These are phyloP conservation scores for Heliocidaris tuberculata DNA, from an alignment of 35 echinoderm and acorn worm species.

Conservation along the genomic window DNA sequence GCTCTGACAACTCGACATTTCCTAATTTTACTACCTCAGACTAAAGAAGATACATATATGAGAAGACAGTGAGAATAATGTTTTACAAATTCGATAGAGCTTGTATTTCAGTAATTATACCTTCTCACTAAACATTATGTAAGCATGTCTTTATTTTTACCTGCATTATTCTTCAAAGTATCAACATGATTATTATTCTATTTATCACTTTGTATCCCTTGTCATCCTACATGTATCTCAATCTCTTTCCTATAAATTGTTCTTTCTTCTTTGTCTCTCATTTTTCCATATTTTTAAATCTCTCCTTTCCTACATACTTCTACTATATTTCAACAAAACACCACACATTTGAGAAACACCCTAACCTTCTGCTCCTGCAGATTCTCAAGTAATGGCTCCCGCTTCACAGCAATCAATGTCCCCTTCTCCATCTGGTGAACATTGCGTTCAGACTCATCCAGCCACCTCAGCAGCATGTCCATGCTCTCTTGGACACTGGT, in stretches of 20 bases:
- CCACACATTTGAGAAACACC: not conserved
- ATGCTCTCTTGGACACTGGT: slow-evolving; percentile 80
- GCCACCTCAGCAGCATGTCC: slow-evolving; percentile 82
- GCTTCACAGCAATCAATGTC: slow-evolving; percentile 75
- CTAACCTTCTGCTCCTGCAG: slow-evolving; percentile 91
- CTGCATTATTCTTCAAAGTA: too few species aligned
- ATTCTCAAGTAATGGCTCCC: slow-evolving; percentile 87
- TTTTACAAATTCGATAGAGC: too few species aligned
- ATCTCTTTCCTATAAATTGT: not conserved
- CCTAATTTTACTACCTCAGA: too few species aligned
- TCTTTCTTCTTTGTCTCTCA: not conserved
- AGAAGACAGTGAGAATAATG: too few species aligned
- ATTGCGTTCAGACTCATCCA: slow-evolving; percentile 89
- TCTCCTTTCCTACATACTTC: not conserved
- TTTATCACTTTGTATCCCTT: not conserved
- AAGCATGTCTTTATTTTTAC: too few species aligned
- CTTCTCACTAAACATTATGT: too few species aligned
- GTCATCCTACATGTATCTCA: not conserved
- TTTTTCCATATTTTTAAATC: not conserved
- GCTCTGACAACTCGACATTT: too few species aligned
- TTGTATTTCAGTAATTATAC: too few species aligned
- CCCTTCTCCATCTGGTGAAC: slow-evolving; percentile 93
- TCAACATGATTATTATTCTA: too few species aligned
- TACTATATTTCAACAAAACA: not conserved
- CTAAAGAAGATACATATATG: too few species aligned